Evolutionary conservation across 2,888 invertebrate species (phyloP).

Genomic region (Eupithecia dodoneata): DNA sequence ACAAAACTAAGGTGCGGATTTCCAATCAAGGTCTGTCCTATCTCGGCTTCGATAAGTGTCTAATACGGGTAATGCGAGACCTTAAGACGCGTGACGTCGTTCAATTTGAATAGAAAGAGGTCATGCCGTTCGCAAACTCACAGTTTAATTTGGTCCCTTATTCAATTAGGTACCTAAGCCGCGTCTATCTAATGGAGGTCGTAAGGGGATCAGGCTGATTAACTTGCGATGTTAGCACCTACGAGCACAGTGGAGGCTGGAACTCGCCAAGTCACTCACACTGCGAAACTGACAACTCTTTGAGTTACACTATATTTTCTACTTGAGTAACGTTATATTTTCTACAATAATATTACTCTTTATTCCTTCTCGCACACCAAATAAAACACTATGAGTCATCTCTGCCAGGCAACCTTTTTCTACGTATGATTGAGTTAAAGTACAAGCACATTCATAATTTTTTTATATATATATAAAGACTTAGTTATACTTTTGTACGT

Average conservation of each 20-base stretch:
- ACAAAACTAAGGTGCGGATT: conserved; percentile 24
- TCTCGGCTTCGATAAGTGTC: conserved; percentile 63
- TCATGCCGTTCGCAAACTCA: conserved; percentile 62
- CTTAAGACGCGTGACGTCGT: conserved; percentile 57
- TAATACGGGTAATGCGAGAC: conserved; percentile 48
- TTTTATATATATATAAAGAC: too few relatives aligned
- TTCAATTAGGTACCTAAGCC: conserved; percentile 79
- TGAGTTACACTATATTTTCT: too few relatives aligned
- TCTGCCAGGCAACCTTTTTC: too few relatives aligned
- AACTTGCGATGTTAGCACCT: conserved; percentile 76
- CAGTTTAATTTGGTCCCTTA: conserved; percentile 80
- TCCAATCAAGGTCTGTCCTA: conserved; percentile 63
- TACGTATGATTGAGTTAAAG: too few relatives aligned
- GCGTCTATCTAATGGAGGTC: conserved; percentile 77
- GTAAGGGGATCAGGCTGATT: conserved; percentile 79
- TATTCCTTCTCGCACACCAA: too few relatives aligned
- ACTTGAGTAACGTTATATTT: too few relatives aligned
- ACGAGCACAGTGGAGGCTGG: conserved; percentile 37
- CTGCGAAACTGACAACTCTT: too few relatives aligned
- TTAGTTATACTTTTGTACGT: too few relatives aligned
- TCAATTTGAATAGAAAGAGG: conserved; percentile 83
- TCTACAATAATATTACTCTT: too few relatives aligned
- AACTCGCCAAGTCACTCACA: conserved; percentile 9
- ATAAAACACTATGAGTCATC: too few relatives aligned
- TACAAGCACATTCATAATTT: too few relatives aligned